Evolutionary conservation across 2,113 vertebrate genomes (phyloP).

Genomic region (Gallinago paraguaiae): DNA sequence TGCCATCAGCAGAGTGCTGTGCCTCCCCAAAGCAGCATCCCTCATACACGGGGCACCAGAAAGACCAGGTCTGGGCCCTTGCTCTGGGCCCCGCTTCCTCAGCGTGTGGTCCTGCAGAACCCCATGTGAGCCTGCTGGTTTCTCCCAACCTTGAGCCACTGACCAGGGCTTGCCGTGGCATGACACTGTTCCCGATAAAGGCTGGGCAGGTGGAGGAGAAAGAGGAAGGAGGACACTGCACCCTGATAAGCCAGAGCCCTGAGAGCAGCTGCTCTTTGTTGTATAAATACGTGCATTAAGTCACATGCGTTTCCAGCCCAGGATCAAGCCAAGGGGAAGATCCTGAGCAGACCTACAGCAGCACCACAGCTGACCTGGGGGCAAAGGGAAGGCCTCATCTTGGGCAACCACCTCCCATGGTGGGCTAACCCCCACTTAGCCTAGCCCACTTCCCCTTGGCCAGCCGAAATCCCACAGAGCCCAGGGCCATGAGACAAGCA

Average conservation of each 20-base stretch:
- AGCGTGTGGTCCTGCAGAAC: neutral
- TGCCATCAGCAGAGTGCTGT: neutral
- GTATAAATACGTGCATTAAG: neutral
- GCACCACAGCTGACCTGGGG: neutral
- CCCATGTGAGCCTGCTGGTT: fast-evolving
- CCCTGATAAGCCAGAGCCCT: neutral
- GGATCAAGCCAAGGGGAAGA: neutral
- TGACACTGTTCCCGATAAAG: neutral
- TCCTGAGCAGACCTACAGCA: neutral
- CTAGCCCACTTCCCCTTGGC: neutral
- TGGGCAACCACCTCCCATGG: neutral
- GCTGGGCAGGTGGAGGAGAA: neutral
- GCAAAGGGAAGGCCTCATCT: neutral
- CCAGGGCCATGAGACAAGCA: neutral
- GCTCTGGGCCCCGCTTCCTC: neutral
- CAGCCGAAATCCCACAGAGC: neutral
- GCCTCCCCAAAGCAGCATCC: neutral
- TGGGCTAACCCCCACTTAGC: neutral
- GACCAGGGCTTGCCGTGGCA: fast-evolving
- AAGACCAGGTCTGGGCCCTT: neutral
- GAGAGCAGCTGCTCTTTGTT: neutral
- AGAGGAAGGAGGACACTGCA: neutral
- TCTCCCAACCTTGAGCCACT: neutral
- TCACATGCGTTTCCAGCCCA: neutral
- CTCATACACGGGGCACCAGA: neutral